Evolutionary conservation across 2,797 vertebrate genomes (phyloP), one percentile per base, ranked within the genome.

Genomic region (Sebastes flavidus): DNA sequence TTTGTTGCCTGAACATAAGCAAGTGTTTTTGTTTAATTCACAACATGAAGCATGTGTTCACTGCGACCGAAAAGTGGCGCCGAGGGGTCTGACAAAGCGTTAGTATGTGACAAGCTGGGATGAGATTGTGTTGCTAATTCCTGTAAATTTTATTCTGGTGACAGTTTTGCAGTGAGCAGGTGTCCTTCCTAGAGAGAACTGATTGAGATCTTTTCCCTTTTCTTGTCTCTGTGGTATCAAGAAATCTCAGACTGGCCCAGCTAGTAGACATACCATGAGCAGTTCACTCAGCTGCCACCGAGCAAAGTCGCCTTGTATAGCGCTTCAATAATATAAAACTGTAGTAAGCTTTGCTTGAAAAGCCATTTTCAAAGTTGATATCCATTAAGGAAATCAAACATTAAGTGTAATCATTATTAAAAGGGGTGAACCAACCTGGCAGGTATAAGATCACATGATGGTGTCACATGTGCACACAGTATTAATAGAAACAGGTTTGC

Each of bases 401-500:
- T 46, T 1, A n/a, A 24, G 7, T 56, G 20, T 55, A 29, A 65
- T 20, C 3, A 16, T 9, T 13, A 5, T 24, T 25, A 8, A 68
- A 22, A 22, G 7, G 2, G 25, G 32, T 2, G 20, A 49, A 59
- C 12, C 5, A 30, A 30, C 38, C 34, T 34, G 24, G 29, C 46
- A 55, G 34, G 68, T 49, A 30, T 5, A 29, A 27, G 4, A 74
- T 65, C 32, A 32, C 42, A 56, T n/a, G 38, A 72, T 65, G 24
- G 22, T 77, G 20, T 81, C 55, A 56, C 54, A 38, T 71, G 36
- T 80, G 12, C 30, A 81, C 62, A 81, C 27, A 22, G 30, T 59
- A 65, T 65, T 75, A 68, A 68, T 65, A 77, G 29, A 66, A 87
- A 82, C 81, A 80, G 46, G 86, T 90, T 85, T 69, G 52, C 2